Evolutionary conservation across 2,797 vertebrate genomes (phyloP), one percentile per base, ranked within the genome.

Genomic region (Naso thynnoides): DNA sequence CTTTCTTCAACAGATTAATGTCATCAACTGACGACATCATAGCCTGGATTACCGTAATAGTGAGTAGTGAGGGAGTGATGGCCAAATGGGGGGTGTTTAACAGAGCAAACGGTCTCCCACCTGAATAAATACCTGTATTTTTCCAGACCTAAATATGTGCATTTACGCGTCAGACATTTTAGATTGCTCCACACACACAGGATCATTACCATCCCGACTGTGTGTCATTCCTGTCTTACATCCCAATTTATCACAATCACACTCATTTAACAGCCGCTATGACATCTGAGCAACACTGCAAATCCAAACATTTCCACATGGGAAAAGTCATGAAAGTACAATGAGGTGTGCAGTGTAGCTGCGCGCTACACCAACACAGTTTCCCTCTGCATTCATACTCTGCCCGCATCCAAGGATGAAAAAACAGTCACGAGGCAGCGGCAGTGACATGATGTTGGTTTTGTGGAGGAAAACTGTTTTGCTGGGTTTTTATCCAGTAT

Each of bases 121-220:
- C 95, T 95, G 95, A 94, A 95, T 89, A 95, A 95, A 95, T 93
- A 95, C 88, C 89, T 90, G 81, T 93, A 94, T 93, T 94, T 94
- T 93, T 92, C 87, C 85, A 93, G 87, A 78, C 80, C 85, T 92
- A 91, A 93, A 94, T 91, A 89, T 91, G 86, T 89, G 90, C 92
- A 91, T 93, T 93, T 92, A 93, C 18, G 45, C 79, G 69, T 76
- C 84, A 90, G 91, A 90, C 92, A 81, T 91, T 88, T 90, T 81
- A 78, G 89, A 93, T 93, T 91, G 89, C 90, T 90, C 68, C 81
- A 66, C 85, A 88, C 84, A 90, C 85, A 85, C 66, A 82, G 63
- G 54, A 77, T 82, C 80, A 94, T 94, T 94, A 94, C 88, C 83
- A 84, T 92, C 83, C 87, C 60, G 87, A 90, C 91, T 80, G 84